Percentiles rank a stretch among this genome's conserved stretches.
These are phyloP conservation scores for Bradysia coprophila DNA, from an alignment of 1,140 invertebrate species.

Conservation along the genomic window DNA sequence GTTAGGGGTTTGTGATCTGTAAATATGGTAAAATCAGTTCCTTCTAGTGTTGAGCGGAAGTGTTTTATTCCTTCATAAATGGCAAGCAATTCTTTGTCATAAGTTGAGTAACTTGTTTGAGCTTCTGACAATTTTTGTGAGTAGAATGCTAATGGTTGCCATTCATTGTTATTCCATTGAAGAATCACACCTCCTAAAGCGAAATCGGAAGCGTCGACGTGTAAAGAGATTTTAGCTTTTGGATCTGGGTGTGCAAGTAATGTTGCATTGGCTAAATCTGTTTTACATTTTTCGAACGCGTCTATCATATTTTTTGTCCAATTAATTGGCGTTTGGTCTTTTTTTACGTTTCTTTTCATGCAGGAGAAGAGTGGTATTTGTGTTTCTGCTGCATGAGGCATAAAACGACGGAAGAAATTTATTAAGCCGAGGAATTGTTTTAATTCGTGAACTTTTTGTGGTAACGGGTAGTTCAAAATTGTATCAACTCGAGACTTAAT, in stretches of 20 bases:
- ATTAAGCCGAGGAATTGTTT: not conserved
- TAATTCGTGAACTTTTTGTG: not conserved
- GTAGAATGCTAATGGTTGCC: slow-evolving; percentile 14
- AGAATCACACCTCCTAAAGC: slow-evolving; percentile 8
- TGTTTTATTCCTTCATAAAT: slow-evolving; percentile 14
- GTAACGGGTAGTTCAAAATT: not conserved
- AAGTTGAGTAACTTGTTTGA: slow-evolving; percentile 13
- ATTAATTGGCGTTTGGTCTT: slow-evolving; percentile 7
- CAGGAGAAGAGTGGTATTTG: slow-evolving; percentile 4
- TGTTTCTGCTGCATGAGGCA: not conserved
- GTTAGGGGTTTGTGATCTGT: slow-evolving; percentile 25
- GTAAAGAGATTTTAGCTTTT: slow-evolving; percentile 1
- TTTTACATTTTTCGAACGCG: slow-evolving; percentile 11
- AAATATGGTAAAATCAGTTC: slow-evolving; percentile 11
- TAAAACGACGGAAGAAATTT: not conserved
- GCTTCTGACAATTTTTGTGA: slow-evolving; percentile 8
- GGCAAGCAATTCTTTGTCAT: slow-evolving; percentile 19
- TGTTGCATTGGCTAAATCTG: slow-evolving; percentile 7
- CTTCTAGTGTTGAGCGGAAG: slow-evolving; percentile 17
- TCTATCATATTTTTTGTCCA: slow-evolving; percentile 8
- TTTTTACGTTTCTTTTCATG: slow-evolving; percentile 2
- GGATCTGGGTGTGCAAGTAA: slow-evolving; percentile 2
- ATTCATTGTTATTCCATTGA: slow-evolving; percentile 6
- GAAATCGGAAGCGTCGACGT: slow-evolving; percentile 6
- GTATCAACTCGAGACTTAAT: no score